These are phyloP conservation scores for Gymnosoma rotundatum DNA, from an alignment of 2,888 invertebrate species.

Conservation along the genomic window DNA sequence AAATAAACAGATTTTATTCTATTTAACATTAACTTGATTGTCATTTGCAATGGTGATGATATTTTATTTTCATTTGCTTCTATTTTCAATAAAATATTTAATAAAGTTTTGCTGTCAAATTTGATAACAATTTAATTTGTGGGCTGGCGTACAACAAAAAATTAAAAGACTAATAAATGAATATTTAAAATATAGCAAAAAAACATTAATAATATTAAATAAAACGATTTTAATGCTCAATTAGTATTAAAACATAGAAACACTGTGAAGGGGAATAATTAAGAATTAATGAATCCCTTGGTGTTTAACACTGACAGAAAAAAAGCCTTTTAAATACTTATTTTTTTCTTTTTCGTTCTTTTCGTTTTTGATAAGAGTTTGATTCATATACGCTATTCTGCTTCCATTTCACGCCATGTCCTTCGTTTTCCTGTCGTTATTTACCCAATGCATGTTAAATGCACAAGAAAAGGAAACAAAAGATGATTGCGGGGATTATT, in stretches of 20 bases:
- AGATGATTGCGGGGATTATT: constrained; percentile 58
- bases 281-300: constrained; percentile 45
- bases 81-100: constrained; percentile 43
- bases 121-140: constrained; percentile 57
- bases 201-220: no score
- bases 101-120: constrained; percentile 66
- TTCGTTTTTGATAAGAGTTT: not conserved
- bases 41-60: constrained; percentile 47
- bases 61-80: constrained; percentile 11
- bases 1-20: no score
- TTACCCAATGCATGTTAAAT: constrained; percentile 53
- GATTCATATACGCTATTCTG: constrained; percentile 12
- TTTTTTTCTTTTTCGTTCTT: not conserved
- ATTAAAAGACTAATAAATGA: not conserved
- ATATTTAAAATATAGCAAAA: not conserved
- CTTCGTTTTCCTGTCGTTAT: constrained; percentile 20
- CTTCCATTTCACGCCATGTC: constrained; percentile 11
- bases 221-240: not conserved
- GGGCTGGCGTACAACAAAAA: not conserved
- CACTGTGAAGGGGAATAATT: constrained; percentile 34
- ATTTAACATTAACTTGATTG: constrained; percentile 35
- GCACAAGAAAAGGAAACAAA: constrained; percentile 55
- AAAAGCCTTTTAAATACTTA: constrained; percentile 16
- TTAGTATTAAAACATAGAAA: constrained; percentile 1
- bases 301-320: constrained; percentile 8